Percentiles rank a stretch among this genome's conserved stretches.
phyloP scores from a whole-genome alignment of 1,140 invertebrate species.

The Pogonomyrmex californicus region DNA sequence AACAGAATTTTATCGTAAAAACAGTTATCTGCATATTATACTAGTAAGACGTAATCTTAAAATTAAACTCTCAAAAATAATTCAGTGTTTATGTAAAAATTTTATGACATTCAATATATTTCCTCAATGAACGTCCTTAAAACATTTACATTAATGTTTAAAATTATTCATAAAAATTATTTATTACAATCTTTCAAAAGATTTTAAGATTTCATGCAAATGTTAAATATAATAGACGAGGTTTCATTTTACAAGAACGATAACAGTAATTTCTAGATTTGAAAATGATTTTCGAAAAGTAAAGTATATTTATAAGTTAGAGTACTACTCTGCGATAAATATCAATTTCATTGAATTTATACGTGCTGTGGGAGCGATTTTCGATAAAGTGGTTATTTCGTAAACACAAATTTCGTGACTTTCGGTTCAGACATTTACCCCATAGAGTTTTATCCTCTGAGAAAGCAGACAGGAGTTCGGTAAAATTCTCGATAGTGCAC shows the following conservation, averaged over 20 bases:
- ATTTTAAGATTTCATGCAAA: background rate
- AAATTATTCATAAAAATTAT: background rate
- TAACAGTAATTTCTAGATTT: background rate
- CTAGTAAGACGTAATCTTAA: background rate
- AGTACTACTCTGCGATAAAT: background rate
- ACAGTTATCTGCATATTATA: background rate
- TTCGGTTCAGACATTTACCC: background rate
- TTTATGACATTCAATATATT: background rate
- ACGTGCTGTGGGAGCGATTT: background rate
- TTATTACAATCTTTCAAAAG: background rate
- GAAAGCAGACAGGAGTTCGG: background rate
- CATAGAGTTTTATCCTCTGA: background rate
- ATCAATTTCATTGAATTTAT: slow-evolving; percentile 4
- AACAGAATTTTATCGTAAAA: background rate
- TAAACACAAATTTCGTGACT: slow-evolving; percentile 35
- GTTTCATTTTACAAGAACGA: background rate
- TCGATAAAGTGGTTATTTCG: background rate
- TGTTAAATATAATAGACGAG: background rate
- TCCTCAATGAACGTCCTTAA: background rate
- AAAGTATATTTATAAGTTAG: background rate
- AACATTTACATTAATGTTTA: background rate
- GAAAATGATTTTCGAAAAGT: background rate
- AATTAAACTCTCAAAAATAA: background rate
- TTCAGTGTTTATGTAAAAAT: background rate
- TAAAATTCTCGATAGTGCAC: slow-evolving; percentile 42